Evolutionary conservation across 1,140 invertebrate genomes (phyloP).

Genomic region (Papilio dardanus): DNA sequence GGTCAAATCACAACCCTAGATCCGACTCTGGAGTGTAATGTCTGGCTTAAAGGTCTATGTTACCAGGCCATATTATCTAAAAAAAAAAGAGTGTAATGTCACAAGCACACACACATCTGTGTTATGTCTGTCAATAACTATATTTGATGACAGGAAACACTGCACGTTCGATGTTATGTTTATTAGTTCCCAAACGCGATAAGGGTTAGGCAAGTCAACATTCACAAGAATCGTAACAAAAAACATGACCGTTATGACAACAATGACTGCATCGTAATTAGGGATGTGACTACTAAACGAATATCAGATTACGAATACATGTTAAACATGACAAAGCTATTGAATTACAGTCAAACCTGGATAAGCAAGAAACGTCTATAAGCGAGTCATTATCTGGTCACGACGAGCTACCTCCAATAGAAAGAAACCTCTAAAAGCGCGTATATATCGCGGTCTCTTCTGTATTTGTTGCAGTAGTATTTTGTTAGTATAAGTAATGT

Average conservation of each 20-base stretch:
- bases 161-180: neutral
- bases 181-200: slow-evolving; percentile 5
- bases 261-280: neutral
- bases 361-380: too few species aligned
- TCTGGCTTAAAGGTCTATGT: too few species aligned
- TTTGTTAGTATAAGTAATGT: too few species aligned
- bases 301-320: neutral
- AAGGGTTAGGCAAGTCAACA: neutral
- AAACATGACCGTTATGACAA: neutral
- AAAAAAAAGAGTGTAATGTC: too few species aligned
- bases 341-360: too few species aligned
- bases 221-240: neutral
- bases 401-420: too few species aligned
- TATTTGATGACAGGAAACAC: slow-evolving; percentile 1
- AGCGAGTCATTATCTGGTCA: too few species aligned
- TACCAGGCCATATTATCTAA: too few species aligned
- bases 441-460: too few species aligned
- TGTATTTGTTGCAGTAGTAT: too few species aligned
- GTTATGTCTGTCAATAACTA: slow-evolving; percentile 5
- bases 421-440: too few species aligned
- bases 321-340: neutral
- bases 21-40: neutral
- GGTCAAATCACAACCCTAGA: neutral
- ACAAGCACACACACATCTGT: neutral
- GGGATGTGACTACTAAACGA: neutral